Evolutionary conservation across 2,797 vertebrate species (phyloP).

Genomic region (Melanotaenia nigrans): DNA sequence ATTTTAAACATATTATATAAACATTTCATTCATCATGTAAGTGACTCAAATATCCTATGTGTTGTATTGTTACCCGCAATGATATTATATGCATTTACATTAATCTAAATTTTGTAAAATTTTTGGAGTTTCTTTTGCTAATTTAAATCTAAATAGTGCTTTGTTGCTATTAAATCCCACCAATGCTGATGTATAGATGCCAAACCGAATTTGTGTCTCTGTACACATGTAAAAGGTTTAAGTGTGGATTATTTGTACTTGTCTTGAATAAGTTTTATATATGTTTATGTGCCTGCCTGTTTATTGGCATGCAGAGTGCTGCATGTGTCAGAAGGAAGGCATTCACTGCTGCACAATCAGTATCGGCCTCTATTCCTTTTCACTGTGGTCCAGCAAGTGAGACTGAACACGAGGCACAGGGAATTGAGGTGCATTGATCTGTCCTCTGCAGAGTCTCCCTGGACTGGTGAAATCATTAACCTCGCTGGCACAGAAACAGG

Average conservation of each 20-base stretch:
- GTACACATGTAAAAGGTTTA: conserved; percentile 31
- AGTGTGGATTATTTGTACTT: background rate
- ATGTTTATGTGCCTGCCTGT: conserved; percentile 33
- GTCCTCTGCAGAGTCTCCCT: conserved; percentile 78
- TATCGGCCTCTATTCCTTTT: conserved; percentile 68
- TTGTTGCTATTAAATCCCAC: background rate
- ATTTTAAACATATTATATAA: too few species aligned
- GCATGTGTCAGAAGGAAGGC: conserved; percentile 34
- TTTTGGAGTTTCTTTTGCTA: background rate
- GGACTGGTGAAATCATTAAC: conserved; percentile 87
- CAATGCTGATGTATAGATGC: background rate
- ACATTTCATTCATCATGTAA: too few species aligned
- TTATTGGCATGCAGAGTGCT: conserved; percentile 48
- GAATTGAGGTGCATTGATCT: conserved; percentile 88
- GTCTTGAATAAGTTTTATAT: conserved; percentile 31
- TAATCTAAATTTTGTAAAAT: background rate
- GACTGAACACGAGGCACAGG: conserved; percentile 77
- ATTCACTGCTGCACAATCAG: conserved; percentile 64
- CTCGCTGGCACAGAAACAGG: conserved; percentile 82
- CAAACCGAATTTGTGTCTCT: background rate
- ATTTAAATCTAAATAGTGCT: background rate
- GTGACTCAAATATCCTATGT: too few species aligned
- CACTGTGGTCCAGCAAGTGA: conserved; percentile 78
- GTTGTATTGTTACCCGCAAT: background rate
- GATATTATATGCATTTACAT: background rate